Evolutionary conservation across 2,888 invertebrate genomes (phyloP), one percentile per base, ranked within the genome.

Genomic region (Unio delphinus): DNA sequence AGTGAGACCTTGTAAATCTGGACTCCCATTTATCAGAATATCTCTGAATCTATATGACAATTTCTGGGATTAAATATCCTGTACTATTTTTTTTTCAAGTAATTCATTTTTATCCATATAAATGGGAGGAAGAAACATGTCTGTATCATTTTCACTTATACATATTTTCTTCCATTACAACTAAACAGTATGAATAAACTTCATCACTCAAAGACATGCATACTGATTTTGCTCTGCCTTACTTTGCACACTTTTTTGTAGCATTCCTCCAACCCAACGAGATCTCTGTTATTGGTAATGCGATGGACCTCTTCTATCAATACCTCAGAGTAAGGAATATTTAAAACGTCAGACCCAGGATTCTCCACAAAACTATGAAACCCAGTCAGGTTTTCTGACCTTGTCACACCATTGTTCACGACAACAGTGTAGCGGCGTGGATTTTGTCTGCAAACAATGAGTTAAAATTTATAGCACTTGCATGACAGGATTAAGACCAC

Each of bases 201-300:
- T 28, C 26, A 18, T 61, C 26, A 4, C 34, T 20, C 11, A 45
- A 30, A 62, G 17, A 4, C 20, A 15, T 20, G 6, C 20, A 26
- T 15, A 11, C 55, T 2, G 28, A 23, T n/a, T 6, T 23, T 45
- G 26, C 20, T 11, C 11, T 54, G 8, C 3, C 74, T 71, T 65
- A 85, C 86, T 81, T 84, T 85, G 69, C 84, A 85, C 55, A 86
- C 80, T 69, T 81, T 84, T 69, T 75, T 82, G 74, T 83, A 86
- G 67, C 84, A 85, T 66, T 85, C 85, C 62, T 83, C 82, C 20
- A 86, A 69, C 3, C 83, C 85, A 0, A 65, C 61, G 28, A 81
- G 64, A n/a, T 83, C 82, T 11, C 67, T 34, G 45, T 74, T 75
- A 4, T 70, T 73, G 5, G 78, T 72, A 8, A 83, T 70, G 64